Evolutionary conservation across 1,140 invertebrate genomes (phyloP).

Genomic region (Cydia pomonella): DNA sequence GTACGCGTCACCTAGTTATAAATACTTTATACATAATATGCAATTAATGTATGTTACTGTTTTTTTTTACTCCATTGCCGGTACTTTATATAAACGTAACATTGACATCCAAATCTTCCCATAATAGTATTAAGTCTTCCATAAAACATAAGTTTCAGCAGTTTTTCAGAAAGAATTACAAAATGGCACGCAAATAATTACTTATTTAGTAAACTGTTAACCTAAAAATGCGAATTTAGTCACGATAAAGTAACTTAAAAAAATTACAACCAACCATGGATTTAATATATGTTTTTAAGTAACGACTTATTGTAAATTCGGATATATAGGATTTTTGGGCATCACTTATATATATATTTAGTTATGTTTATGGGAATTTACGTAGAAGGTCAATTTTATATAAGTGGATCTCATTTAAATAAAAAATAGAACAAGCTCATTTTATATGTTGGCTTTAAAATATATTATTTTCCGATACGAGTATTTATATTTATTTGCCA

Average conservation of each 20-base stretch:
- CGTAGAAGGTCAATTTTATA: neutral
- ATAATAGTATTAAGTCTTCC: conserved; percentile 36
- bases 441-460: neutral
- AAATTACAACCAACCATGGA: too few relatives aligned
- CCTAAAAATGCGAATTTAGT: neutral
- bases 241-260: too few relatives aligned
- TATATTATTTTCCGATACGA: too few relatives aligned
- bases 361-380: neutral
- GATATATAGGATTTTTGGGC: too few relatives aligned
- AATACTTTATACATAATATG: conserved; percentile 37
- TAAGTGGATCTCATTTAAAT: neutral
- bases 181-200: neutral
- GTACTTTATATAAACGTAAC: conserved; percentile 7
- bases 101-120: conserved; percentile 32
- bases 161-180: neutral
- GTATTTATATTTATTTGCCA: neutral
- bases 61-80: conserved; percentile 31
- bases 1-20: conserved; percentile 35
- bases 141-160: conserved; percentile 33
- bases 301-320: too few relatives aligned
- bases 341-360: too few relatives aligned
- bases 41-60: conserved; percentile 34
- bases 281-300: too few relatives aligned
- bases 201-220: neutral
- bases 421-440: neutral